Percentiles rank a stretch among this genome's conserved stretches.
phyloP scores from a whole-genome alignment of 2,113 vertebrate species.

The Dermatemys mawii region DNA sequence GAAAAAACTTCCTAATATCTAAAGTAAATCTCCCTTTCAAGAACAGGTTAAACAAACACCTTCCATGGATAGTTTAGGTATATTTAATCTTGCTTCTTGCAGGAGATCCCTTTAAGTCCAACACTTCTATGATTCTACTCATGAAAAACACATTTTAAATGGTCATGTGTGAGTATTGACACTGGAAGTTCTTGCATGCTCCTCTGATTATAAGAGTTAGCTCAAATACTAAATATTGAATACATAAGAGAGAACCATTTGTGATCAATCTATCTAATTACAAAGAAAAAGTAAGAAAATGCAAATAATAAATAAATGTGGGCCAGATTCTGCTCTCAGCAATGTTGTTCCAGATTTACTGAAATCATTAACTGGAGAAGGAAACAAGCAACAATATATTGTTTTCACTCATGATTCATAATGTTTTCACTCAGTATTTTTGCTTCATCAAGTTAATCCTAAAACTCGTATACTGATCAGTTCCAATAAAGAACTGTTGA shows the following conservation, averaged over 20 bases:
- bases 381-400: background rate
- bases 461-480: background rate
- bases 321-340: background rate
- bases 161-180: background rate
- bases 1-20: background rate
- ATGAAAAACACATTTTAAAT: background rate
- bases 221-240: background rate
- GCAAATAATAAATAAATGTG: background rate
- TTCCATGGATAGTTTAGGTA: background rate
- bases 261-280: background rate
- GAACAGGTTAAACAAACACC: background rate
- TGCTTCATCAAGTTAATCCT: slow-evolving; percentile 38
- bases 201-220: background rate
- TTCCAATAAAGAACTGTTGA: slow-evolving; percentile 16
- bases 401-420: background rate
- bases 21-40: background rate
- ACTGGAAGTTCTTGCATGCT: background rate
- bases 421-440: background rate
- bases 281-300: background rate
- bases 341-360: background rate
- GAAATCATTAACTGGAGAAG: background rate
- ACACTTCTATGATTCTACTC: background rate
- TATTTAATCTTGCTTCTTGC: background rate
- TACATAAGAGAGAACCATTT: background rate
- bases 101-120: background rate